A percentile compares a stretch with the other conserved stretches of the same genome.
Conservation (phyloP, 1,140 invertebrate species). For the Temnothorax nylanderi region DNA sequence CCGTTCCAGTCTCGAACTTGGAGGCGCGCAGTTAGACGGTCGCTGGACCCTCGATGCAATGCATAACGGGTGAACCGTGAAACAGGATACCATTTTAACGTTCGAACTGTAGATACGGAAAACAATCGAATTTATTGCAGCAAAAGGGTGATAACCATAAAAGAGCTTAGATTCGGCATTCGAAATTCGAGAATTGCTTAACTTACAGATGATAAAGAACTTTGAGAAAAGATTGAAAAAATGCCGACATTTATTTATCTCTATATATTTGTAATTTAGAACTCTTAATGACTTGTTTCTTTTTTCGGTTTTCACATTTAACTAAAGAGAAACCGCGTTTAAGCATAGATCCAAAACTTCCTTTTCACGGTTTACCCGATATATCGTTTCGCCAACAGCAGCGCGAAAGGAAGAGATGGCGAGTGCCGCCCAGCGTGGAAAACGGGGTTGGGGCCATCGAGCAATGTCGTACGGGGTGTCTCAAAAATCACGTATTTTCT, state of each 20-base stretch:
- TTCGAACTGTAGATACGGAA: neutral
- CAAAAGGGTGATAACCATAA: neutral
- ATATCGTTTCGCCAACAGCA: conserved; percentile 53
- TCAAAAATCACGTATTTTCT: neutral
- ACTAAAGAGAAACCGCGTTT: neutral
- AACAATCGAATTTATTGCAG: neutral
- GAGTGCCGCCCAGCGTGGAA: conserved; percentile 56
- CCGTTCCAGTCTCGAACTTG: conserved; percentile 61
- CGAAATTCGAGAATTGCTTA: neutral
- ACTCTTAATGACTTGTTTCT: neutral
- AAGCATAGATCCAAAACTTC: neutral
- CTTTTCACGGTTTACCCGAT: conserved; percentile 44
- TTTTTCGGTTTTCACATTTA: neutral
- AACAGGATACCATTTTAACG: neutral
- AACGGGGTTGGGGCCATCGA: conserved; percentile 59
- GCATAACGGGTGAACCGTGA: conserved; percentile 55
- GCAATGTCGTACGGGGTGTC: conserved; percentile 33
- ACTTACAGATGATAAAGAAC: neutral
- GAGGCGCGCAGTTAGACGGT: conserved; percentile 67
- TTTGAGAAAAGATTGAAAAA: neutral
- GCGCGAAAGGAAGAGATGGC: conserved; percentile 54
- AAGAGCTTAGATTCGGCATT: neutral
- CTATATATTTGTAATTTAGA: neutral
- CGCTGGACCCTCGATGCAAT: conserved; percentile 53
- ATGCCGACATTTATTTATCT: neutral